Evolutionary conservation across 2,888 invertebrate species (phyloP).

Genomic region (Napeogenes sylphis): DNA sequence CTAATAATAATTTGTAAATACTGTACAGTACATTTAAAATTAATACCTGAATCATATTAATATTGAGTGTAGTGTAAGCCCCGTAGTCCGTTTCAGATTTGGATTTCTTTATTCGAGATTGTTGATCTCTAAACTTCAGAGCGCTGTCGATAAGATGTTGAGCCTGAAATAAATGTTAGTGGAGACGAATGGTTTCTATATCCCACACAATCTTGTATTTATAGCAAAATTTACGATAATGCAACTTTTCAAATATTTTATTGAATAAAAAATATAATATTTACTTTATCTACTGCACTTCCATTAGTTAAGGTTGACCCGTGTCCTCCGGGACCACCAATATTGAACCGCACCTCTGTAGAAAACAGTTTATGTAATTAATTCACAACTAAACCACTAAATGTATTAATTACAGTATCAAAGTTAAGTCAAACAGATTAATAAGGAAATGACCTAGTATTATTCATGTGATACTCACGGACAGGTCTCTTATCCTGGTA

Average conservation of each 20-base stretch:
- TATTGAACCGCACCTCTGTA: slow-evolving; percentile 76
- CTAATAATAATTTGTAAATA: too few relatives aligned
- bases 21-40: too few relatives aligned
- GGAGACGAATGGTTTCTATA: too few relatives aligned
- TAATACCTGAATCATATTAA: slow-evolving; percentile 53
- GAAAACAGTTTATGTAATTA: slow-evolving; percentile 18
- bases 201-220: too few relatives aligned
- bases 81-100: slow-evolving; percentile 37
- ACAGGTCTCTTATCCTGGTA: slow-evolving; percentile 86
- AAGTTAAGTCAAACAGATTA: too few relatives aligned
- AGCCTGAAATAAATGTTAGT: slow-evolving; percentile 35
- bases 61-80: slow-evolving; percentile 46
- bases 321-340: slow-evolving; percentile 88
- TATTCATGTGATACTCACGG: slow-evolving; percentile 80
- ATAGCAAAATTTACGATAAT: too few relatives aligned
- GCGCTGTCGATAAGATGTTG: slow-evolving; percentile 44
- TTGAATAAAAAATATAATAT: too few relatives aligned
- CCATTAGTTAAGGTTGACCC: slow-evolving; percentile 84
- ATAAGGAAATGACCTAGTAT: neutral
- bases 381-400: neutral
- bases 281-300: slow-evolving; percentile 85
- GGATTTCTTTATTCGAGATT: slow-evolving; percentile 37
- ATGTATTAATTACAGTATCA: too few relatives aligned
- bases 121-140: slow-evolving; percentile 43
- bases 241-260: too few relatives aligned